A percentile compares a stretch with the other conserved stretches of the same genome.
phyloP scores from a whole-genome alignment of 2,797 vertebrate species.

The Falco rusticolus region DNA sequence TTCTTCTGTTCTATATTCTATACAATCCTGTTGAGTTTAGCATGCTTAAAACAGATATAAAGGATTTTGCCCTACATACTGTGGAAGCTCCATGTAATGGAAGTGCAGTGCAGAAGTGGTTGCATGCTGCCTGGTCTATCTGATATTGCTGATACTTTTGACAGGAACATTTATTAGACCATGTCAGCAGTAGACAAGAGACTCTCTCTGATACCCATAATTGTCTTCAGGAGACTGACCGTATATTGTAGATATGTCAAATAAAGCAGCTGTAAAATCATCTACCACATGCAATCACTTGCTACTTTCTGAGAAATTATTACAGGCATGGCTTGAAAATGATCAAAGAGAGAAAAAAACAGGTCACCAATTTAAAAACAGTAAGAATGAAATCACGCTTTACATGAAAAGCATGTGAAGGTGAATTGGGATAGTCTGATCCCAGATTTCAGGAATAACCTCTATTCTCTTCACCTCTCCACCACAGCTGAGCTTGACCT shows the following conservation, averaged over 20 bases:
- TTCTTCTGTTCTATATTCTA: not conserved
- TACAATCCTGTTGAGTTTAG: not conserved
- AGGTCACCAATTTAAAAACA: not conserved
- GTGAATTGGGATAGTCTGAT: not conserved
- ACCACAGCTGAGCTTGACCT: not conserved
- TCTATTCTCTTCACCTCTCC: not conserved
- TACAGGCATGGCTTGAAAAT: not conserved
- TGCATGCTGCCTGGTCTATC: not conserved
- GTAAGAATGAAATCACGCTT: not conserved
- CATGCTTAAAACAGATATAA: not conserved
- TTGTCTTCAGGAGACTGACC: not conserved
- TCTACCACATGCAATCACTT: not conserved
- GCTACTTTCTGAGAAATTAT: not conserved
- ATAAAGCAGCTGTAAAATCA: not conserved
- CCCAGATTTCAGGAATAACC: not conserved
- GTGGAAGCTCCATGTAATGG: not conserved
- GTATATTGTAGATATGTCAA: not conserved
- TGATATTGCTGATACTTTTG: not conserved
- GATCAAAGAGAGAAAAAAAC: not conserved
- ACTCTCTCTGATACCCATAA: not conserved
- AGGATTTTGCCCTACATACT: not conserved
- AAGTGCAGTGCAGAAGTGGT: not conserved
- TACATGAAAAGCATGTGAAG: not conserved
- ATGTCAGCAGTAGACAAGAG: not conserved
- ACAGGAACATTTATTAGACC: slow-evolving; percentile 21